These are phyloP conservation scores for Gopherus flavomarginatus DNA, from an alignment of 2,113 vertebrate species.

Conservation along the genomic window DNA sequence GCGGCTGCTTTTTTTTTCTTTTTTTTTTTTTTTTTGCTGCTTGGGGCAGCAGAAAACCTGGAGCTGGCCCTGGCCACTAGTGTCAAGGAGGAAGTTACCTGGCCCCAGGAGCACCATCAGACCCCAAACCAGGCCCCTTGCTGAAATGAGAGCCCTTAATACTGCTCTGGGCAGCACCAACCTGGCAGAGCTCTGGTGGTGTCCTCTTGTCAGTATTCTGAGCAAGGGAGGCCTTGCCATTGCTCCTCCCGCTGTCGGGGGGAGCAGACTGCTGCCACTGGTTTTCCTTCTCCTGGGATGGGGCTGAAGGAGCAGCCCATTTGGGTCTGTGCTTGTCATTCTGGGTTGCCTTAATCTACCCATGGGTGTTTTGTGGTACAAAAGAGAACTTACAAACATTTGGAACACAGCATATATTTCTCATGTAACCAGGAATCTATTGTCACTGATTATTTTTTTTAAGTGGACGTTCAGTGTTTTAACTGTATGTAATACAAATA, in stretches of 20 bases:
- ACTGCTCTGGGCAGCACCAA: neutral
- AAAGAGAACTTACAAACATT: neutral
- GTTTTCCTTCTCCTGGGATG: neutral
- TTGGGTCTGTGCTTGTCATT: neutral
- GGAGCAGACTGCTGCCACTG: neutral
- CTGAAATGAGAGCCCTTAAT: accelerated
- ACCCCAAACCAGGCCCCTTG: neutral
- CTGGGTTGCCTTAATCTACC: neutral
- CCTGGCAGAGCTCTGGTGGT: neutral
- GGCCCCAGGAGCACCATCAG: accelerated
- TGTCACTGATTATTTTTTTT: neutral
- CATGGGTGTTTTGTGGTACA: neutral
- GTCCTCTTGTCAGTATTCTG: neutral
- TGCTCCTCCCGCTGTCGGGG: neutral
- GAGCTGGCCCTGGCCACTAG: too few relatives aligned
- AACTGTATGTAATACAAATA: neutral
- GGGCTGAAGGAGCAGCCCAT: neutral
- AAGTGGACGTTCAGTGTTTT: neutral
- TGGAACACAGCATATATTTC: neutral
- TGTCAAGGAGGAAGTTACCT: neutral
- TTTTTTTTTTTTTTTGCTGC: too few relatives aligned
- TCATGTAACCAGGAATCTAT: neutral
- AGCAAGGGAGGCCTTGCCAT: neutral
- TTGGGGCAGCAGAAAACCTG: too few relatives aligned
- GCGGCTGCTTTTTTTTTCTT: too few relatives aligned